phyloP scores from a whole-genome alignment of 2,888 invertebrate species.

The Eupelmus urozonus region DNA sequence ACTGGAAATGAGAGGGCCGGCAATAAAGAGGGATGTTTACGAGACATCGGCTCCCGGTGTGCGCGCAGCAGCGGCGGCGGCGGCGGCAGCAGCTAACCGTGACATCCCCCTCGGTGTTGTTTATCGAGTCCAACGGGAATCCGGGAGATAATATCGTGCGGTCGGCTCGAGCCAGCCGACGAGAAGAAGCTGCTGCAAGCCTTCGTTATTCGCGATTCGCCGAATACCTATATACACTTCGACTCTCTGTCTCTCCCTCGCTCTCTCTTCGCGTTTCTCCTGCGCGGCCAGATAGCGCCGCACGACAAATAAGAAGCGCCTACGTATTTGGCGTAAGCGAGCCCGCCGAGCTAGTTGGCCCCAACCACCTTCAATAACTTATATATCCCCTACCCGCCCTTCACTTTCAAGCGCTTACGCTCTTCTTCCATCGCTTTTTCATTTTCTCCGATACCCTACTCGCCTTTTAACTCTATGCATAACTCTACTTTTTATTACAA shows the following conservation, averaged over 20 bases:
- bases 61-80: conserved; percentile 51
- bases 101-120: conserved; percentile 70
- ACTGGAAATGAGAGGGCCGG: conserved; percentile 73
- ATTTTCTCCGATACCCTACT: too few relatives aligned
- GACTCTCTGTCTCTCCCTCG: conserved; percentile 37
- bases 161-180: conserved; percentile 19
- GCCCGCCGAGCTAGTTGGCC: background rate
- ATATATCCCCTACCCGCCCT: too few relatives aligned
- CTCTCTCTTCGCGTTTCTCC: too few relatives aligned
- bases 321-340: background rate
- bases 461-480: too few relatives aligned
- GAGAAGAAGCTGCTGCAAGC: background rate
- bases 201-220: conserved; percentile 47
- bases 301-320: conserved; percentile 45
- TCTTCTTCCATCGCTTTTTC: background rate
- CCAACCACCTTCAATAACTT: too few relatives aligned
- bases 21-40: conserved; percentile 76
- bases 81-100: conserved; percentile 61
- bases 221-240: conserved; percentile 50
- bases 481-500: too few relatives aligned
- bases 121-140: conserved; percentile 72
- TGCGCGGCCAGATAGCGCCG: conserved; percentile 36
- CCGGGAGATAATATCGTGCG: conserved; percentile 68
- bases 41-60: conserved; percentile 72
- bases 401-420: background rate